A percentile compares a stretch with the other conserved stretches of the same genome.
Evolutionary conservation across 2,888 invertebrate species (phyloP).

Genomic region (Pinctada fucata): DNA sequence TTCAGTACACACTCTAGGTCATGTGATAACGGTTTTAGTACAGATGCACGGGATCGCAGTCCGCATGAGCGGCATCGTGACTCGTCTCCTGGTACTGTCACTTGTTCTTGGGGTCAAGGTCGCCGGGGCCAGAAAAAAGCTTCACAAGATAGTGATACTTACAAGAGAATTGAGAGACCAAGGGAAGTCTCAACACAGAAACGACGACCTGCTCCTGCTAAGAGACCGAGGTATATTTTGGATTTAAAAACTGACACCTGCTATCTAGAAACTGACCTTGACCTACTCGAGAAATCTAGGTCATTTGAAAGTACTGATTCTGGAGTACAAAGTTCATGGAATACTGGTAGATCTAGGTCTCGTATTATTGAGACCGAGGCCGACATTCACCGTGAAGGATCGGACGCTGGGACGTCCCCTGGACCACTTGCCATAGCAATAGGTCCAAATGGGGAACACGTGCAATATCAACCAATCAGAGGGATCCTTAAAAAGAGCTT

Average conservation of each 20-base stretch:
- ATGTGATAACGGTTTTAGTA: slow-evolving; percentile 6
- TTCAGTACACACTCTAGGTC: slow-evolving; percentile 20
- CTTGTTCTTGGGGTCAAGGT: slow-evolving; percentile 5
- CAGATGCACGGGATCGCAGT: slow-evolving; percentile 9
- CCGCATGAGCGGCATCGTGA: slow-evolving; percentile 18
- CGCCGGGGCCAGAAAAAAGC: background rate
- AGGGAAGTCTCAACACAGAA: slow-evolving; percentile 1
- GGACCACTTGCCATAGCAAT: background rate
- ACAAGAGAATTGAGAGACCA: background rate
- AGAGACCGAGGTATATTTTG: slow-evolving; percentile 14
- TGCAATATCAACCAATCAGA: slow-evolving; percentile 22
- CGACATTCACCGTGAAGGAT: slow-evolving; percentile 16
- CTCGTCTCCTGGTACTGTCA: slow-evolving; percentile 12
- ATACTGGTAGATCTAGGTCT: slow-evolving; percentile 5
- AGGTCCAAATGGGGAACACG: slow-evolving; percentile 3
- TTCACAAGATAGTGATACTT: background rate
- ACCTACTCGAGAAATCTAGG: slow-evolving; percentile 10
- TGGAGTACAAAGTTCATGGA: background rate
- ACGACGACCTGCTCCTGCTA: slow-evolving; percentile 1
- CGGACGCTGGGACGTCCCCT: background rate
- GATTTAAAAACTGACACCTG: slow-evolving; percentile 24
- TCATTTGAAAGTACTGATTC: background rate
- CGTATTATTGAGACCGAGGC: slow-evolving; percentile 17
- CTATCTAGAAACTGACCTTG: slow-evolving; percentile 22
- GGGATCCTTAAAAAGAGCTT: slow-evolving; percentile 22